Percentiles rank a stretch among this genome's conserved stretches.
These are phyloP conservation scores for Pandion haliaetus DNA, from an alignment of 2,113 vertebrate genomes.

Conservation along the genomic window DNA sequence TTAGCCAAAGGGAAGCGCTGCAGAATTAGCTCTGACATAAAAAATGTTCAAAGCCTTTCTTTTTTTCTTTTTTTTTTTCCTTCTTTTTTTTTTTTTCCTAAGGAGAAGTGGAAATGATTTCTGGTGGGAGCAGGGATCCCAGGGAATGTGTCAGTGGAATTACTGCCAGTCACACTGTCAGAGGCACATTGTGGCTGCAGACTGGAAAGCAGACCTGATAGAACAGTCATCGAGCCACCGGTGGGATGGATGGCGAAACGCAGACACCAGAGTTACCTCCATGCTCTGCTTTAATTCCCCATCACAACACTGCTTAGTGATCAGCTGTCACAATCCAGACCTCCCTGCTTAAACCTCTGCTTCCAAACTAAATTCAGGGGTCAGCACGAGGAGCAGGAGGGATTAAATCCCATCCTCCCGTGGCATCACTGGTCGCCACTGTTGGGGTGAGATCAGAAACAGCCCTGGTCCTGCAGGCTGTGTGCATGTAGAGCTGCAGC, in stretches of 20 bases:
- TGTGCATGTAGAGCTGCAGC: not conserved
- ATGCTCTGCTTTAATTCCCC: not conserved
- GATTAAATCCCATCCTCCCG: not conserved
- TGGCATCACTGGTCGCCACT: accelerated
- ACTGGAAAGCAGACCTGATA: not conserved
- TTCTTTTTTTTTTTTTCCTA: no score
- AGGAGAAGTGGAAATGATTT: not conserved
- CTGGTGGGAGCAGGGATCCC: not conserved
- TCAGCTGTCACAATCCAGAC: not conserved
- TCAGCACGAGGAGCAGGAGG: not conserved
- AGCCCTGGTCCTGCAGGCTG: not conserved
- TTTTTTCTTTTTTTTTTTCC: no score
- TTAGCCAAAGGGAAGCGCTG: not conserved
- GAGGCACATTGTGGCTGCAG: not conserved
- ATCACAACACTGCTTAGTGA: accelerated
- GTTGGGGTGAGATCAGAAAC: not conserved
- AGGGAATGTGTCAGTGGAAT: not conserved
- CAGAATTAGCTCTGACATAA: not conserved
- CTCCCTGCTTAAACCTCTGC: not conserved
- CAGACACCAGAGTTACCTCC: accelerated
- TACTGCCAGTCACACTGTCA: not conserved
- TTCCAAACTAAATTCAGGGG: not conserved
- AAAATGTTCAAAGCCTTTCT: not conserved
- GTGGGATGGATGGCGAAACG: not conserved
- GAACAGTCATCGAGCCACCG: accelerated